Evolutionary conservation across 92 coral and sea anemone species (phyloP).

Genomic region (Umimayanthus chanpuru): DNA sequence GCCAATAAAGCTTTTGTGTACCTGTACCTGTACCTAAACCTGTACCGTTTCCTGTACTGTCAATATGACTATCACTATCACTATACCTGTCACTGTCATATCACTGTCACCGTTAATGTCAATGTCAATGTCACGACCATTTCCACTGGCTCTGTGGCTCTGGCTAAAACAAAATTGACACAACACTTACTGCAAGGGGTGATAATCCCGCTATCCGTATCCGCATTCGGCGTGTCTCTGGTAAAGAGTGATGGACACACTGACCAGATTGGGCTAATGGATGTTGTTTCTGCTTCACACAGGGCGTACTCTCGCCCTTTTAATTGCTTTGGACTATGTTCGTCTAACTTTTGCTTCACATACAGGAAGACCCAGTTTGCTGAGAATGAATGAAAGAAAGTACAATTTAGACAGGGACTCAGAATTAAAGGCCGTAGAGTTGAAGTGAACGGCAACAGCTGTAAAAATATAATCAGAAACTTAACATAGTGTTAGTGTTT

Average conservation of each 20-base stretch:
- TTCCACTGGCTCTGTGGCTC: not conserved
- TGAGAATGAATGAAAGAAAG: not conserved
- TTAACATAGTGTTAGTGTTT: too few species aligned
- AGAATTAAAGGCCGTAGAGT: too few species aligned
- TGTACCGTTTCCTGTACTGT: too few species aligned
- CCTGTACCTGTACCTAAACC: too few species aligned
- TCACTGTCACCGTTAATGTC: too few species aligned
- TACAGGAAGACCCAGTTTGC: constrained; percentile 36
- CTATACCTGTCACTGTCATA: too few species aligned
- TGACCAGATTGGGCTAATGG: constrained; percentile 22
- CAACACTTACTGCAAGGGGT: constrained; percentile 35
- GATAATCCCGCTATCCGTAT: constrained; percentile 21
- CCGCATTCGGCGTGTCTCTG: not conserved
- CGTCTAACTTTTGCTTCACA: constrained; percentile 18
- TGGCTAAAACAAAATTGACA: not conserved
- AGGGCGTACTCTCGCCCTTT: constrained; percentile 10
- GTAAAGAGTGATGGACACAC: not conserved
- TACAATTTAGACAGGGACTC: too few species aligned
- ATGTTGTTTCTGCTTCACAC: constrained; percentile 4
- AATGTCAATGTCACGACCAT: not conserved
- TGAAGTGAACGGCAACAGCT: too few species aligned
- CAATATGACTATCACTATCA: too few species aligned
- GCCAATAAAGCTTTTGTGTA: too few species aligned
- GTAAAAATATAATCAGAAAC: too few species aligned
- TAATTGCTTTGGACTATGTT: not conserved